Evolutionary conservation across 1,140 invertebrate species (phyloP).

Genomic region (Aplysia californica): DNA sequence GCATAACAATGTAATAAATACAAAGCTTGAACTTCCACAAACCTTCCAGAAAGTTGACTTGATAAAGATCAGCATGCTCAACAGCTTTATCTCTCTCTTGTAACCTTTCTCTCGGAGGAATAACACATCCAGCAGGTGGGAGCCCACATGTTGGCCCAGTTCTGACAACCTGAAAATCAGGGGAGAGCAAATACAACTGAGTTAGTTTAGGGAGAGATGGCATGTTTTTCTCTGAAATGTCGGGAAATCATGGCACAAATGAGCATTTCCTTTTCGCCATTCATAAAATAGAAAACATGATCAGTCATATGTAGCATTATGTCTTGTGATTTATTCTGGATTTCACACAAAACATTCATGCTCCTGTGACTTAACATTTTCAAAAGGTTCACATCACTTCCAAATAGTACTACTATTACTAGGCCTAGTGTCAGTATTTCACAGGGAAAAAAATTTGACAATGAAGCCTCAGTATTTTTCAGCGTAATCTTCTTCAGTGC

Average conservation of each 20-base stretch:
- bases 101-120: slow-evolving; percentile 92
- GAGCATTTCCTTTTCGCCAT: too few relatives aligned
- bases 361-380: too few relatives aligned
- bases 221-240: too few relatives aligned
- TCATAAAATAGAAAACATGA: background rate
- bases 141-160: slow-evolving; percentile 94
- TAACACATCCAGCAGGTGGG: slow-evolving; percentile 91
- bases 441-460: too few relatives aligned
- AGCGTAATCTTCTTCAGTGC: too few relatives aligned
- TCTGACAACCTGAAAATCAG: slow-evolving; percentile 81
- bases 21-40: background rate
- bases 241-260: too few relatives aligned
- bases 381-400: too few relatives aligned
- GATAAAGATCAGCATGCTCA: slow-evolving; percentile 95
- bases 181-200: background rate
- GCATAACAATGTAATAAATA: background rate
- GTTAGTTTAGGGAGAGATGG: background rate
- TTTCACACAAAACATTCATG: too few relatives aligned
- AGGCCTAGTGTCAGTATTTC: too few relatives aligned
- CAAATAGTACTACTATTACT: too few relatives aligned
- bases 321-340: background rate
- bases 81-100: slow-evolving; percentile 94
- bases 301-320: background rate
- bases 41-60: slow-evolving; percentile 98
- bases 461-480: too few relatives aligned